Conservation (phyloP, 1,140 invertebrate species). For the Aricia agestis region DNA sequence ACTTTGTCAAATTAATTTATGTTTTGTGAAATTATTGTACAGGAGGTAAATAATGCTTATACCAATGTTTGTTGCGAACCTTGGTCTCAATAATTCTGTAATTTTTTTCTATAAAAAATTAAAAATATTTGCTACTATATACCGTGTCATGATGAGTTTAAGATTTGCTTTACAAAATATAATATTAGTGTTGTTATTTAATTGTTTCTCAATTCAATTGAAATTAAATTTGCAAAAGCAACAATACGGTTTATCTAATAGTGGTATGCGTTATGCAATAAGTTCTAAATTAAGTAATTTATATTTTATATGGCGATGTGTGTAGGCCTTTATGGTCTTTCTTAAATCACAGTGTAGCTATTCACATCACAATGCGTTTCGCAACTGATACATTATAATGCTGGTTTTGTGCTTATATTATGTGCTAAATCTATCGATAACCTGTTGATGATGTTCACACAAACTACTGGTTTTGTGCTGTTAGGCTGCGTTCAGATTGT, state of each 20-base stretch:
- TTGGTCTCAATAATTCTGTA: too few species aligned
- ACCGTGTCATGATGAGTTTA: too few species aligned
- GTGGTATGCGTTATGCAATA: not conserved
- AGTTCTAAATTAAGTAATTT: constrained; percentile 10
- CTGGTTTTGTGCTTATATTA: not conserved
- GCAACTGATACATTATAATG: not conserved
- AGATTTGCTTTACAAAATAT: too few species aligned
- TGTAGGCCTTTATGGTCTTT: not conserved
- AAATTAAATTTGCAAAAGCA: not conserved
- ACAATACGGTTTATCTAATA: not conserved
- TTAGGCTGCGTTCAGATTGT: not conserved
- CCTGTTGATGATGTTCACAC: not conserved
- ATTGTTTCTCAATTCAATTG: too few species aligned
- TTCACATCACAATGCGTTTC: not conserved
- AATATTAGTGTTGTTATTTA: too few species aligned
- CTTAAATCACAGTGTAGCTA: not conserved
- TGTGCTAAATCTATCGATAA: not conserved
- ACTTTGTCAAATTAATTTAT: too few species aligned
- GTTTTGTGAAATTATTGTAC: too few species aligned
- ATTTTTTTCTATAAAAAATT: too few species aligned
- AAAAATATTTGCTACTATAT: too few species aligned
- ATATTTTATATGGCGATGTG: constrained; percentile 1
- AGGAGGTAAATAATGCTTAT: too few species aligned
- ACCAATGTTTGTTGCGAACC: too few species aligned
- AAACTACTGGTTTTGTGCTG: not conserved